Evolutionary conservation across 1,140 invertebrate genomes (phyloP).

Genomic region (Drosophila equinoxialis): DNA sequence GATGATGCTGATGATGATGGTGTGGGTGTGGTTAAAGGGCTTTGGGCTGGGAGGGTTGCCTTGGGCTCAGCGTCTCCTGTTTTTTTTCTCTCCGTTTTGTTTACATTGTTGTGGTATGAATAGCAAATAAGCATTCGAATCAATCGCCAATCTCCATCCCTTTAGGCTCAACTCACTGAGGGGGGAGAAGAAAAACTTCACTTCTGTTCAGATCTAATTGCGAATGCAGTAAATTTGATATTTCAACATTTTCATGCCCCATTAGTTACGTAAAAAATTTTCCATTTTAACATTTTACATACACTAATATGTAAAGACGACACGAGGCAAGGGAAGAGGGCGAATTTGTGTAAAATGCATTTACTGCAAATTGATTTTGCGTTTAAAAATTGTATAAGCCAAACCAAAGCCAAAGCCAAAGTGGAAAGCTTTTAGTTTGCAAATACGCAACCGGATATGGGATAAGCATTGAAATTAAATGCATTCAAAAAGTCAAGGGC

Average conservation of each 20-base stretch:
- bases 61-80: conserved; percentile 21
- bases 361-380: conserved; percentile 77
- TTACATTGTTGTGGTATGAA: conserved; percentile 80
- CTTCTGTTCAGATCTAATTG: conserved; percentile 57
- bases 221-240: conserved; percentile 27
- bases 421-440: not conserved
- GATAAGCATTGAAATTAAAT: conserved; percentile 62
- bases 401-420: conserved; percentile 11
- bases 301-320: not conserved
- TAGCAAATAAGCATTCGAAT: conserved; percentile 74
- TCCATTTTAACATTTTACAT: conserved; percentile 30
- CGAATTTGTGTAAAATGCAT: conserved; percentile 57
- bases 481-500: conserved; percentile 39
- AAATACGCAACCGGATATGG: conserved; percentile 27
- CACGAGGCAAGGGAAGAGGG: no score
- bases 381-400: conserved; percentile 52
- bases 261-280: conserved; percentile 57
- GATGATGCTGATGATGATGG: conserved; percentile 15
- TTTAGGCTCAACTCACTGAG: not conserved
- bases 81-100: conserved; percentile 41
- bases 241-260: conserved; percentile 64
- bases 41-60: conserved; percentile 52
- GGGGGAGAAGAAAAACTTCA: not conserved
- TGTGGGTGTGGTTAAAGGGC: not conserved
- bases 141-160: conserved; percentile 27